These are phyloP conservation scores for Eulimnadia texana DNA, from an alignment of 1,140 invertebrate species.

Conservation along the genomic window DNA sequence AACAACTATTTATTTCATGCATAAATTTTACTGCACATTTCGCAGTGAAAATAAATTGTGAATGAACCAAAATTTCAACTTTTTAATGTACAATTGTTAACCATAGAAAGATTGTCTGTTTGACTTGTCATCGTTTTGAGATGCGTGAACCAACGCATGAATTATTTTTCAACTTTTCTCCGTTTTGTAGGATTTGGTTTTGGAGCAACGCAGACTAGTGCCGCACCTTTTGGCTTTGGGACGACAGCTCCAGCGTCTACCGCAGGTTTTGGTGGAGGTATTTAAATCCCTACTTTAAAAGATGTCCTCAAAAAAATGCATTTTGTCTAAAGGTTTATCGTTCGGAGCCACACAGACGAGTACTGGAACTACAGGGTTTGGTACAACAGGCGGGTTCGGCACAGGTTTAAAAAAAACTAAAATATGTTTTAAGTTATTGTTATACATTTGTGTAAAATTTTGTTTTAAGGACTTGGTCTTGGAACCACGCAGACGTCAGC, in stretches of 20 bases:
- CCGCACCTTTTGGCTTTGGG: neutral
- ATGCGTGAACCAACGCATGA: neutral
- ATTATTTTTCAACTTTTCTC: too few relatives aligned
- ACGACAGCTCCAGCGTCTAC: neutral
- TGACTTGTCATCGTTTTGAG: neutral
- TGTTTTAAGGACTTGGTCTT: neutral
- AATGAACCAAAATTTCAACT: too few relatives aligned
- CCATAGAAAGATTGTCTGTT: too few relatives aligned
- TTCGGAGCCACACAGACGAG: neutral
- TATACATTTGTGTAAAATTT: too few relatives aligned
- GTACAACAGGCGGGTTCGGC: neutral
- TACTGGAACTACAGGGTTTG: neutral
- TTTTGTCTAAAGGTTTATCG: neutral
- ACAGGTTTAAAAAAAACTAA: neutral
- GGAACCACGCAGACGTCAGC: neutral
- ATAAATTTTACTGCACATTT: too few relatives aligned
- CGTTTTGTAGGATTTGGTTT: neutral
- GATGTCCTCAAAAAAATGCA: too few relatives aligned
- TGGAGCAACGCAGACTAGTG: neutral
- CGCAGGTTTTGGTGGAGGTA: neutral
- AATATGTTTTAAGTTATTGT: too few relatives aligned
- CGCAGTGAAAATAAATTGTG: too few relatives aligned
- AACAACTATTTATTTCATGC: too few relatives aligned
- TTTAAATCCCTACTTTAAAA: too few relatives aligned
- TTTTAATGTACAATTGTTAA: too few relatives aligned